phyloP scores from a whole-genome alignment of 2,797 vertebrate genomes.

The Antrozous pallidus region DNA sequence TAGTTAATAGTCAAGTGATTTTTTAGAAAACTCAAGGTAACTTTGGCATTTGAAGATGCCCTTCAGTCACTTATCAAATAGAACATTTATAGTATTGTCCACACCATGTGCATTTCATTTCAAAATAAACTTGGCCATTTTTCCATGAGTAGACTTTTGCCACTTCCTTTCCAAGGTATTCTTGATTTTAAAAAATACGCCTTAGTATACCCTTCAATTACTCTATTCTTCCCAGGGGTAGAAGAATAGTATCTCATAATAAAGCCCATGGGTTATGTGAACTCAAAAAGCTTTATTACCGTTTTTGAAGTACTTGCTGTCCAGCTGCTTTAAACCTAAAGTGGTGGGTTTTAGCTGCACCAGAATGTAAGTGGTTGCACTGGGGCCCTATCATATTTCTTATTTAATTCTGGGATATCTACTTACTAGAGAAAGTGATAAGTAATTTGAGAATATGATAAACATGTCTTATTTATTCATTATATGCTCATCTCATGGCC shows the following conservation, averaged over 20 bases:
- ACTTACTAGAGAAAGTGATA: background rate
- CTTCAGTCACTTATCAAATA: background rate
- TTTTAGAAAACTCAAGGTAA: background rate
- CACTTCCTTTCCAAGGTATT: conserved; percentile 50
- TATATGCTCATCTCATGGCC: conserved; percentile 38
- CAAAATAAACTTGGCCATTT: conserved; percentile 54
- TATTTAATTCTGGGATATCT: conserved; percentile 21
- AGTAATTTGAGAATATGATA: background rate
- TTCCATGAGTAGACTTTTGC: background rate
- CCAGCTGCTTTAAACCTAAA: background rate
- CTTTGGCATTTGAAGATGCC: background rate
- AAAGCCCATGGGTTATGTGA: background rate
- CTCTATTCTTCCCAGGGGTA: conserved; percentile 12
- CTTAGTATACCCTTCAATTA: conserved; percentile 15
- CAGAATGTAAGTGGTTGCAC: background rate
- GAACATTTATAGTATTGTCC: background rate
- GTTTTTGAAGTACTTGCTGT: background rate
- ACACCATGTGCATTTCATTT: background rate
- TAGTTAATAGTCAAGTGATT: background rate
- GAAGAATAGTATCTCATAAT: background rate
- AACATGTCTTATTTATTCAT: background rate
- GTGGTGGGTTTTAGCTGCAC: background rate
- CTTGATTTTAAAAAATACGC: conserved; percentile 42
- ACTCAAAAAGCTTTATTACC: background rate
- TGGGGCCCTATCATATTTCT: background rate